Evolutionary conservation across 92 coral and sea anemone species (phyloP).

Genomic region (Actinernus sp.): DNA sequence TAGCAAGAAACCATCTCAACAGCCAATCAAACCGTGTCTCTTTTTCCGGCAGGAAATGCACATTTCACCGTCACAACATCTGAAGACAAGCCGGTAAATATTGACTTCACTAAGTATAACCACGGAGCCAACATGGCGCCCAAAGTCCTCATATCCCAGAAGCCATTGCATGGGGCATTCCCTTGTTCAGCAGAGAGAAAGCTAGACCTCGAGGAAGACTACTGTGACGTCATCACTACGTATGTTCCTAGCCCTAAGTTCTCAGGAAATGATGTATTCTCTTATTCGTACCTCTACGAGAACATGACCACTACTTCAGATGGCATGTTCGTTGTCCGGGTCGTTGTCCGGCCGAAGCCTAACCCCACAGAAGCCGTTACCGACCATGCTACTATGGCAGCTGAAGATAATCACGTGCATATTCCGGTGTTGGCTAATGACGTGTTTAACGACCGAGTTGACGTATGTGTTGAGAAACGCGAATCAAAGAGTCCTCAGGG

Average conservation of each 20-base stretch:
- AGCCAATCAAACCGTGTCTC: too few species aligned
- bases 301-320: slow-evolving; percentile 86
- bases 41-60: slow-evolving; percentile 34
- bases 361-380: slow-evolving; percentile 70
- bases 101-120: slow-evolving; percentile 75
- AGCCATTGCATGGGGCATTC: slow-evolving; percentile 86
- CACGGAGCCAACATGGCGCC: slow-evolving; percentile 67
- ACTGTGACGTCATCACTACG: slow-evolving; percentile 71
- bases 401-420: slow-evolving; percentile 82
- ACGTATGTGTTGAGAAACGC: slow-evolving; percentile 73
- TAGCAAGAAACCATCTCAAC: too few species aligned
- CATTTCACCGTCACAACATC: slow-evolving; percentile 72
- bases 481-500: not conserved
- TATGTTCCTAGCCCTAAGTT: slow-evolving; percentile 81
- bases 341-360: slow-evolving; percentile 83
- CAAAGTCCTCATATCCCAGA: slow-evolving; percentile 69
- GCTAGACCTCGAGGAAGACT: slow-evolving; percentile 72
- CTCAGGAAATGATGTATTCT: slow-evolving; percentile 93
- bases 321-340: slow-evolving; percentile 79
- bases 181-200: slow-evolving; percentile 62
- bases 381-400: slow-evolving; percentile 85
- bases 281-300: slow-evolving; percentile 83
- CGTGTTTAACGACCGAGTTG: slow-evolving; percentile 68
- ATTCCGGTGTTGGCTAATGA: slow-evolving; percentile 94
- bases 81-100: slow-evolving; percentile 78